Evolutionary conservation across 1,140 invertebrate species (phyloP).

Genomic region (Drosophila rhopaloa): DNA sequence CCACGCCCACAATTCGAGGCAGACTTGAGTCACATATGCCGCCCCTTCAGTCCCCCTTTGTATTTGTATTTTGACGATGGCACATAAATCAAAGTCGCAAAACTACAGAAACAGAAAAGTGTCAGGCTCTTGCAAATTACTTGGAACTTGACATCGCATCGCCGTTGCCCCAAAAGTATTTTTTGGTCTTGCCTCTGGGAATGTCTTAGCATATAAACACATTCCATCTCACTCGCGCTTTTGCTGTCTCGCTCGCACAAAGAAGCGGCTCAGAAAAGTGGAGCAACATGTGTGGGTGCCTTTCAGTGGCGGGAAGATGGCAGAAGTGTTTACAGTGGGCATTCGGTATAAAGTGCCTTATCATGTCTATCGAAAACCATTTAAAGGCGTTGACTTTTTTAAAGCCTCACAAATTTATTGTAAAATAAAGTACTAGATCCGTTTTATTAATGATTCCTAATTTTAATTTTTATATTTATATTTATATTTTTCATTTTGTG

Average conservation of each 20-base stretch:
- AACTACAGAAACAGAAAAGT: constrained; percentile 74
- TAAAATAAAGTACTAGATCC: no score
- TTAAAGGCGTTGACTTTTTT: no score
- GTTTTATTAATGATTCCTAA: no score
- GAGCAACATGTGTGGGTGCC: constrained; percentile 74
- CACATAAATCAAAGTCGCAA: constrained; percentile 75
- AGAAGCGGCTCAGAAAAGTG: constrained; percentile 33
- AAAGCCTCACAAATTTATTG: no score
- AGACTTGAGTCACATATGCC: constrained; percentile 21
- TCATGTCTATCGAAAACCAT: background rate
- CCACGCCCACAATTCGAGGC: constrained; percentile 27
- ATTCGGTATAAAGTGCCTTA: background rate
- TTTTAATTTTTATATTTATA: no score
- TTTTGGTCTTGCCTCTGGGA: constrained; percentile 44
- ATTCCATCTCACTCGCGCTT: constrained; percentile 11
- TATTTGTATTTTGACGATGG: constrained; percentile 40
- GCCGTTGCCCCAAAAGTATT: constrained; percentile 35
- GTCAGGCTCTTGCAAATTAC: constrained; percentile 80
- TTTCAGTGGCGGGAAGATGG: constrained; percentile 8
- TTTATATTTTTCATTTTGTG: no score
- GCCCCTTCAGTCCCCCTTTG: background rate
- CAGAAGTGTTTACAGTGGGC: background rate
- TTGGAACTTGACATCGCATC: constrained; percentile 66
- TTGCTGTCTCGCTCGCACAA: constrained; percentile 13
- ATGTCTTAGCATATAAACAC: constrained; percentile 27